Evolutionary conservation across 2,113 vertebrate species (phyloP).

Genomic region (Syrmaticus mikado): DNA sequence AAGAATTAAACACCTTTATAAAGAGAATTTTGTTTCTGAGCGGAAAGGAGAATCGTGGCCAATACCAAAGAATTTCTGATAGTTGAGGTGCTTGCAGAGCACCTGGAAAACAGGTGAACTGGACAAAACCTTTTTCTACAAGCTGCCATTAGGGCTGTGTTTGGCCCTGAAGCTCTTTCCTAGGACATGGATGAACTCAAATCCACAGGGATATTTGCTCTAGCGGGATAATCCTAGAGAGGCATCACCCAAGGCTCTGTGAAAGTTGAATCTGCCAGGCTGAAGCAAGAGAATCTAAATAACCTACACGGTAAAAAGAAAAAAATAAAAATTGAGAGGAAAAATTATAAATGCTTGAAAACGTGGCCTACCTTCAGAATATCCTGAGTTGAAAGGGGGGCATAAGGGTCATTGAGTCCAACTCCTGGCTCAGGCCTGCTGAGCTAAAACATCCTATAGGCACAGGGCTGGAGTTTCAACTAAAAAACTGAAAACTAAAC

Average conservation of each 20-base stretch:
- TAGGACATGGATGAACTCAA: not conserved
- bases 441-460: not conserved
- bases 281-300: not conserved
- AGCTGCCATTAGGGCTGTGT: rapidly evolving
- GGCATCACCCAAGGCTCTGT: not conserved
- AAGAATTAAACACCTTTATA: not conserved
- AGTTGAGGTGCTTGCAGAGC: not conserved
- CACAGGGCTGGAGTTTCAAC: not conserved
- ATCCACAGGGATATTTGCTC: not conserved
- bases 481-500: not conserved
- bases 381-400: too few species aligned
- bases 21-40: not conserved
- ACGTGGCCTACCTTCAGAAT: not conserved
- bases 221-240: not conserved
- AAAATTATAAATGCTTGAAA: not conserved
- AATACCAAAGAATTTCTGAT: not conserved
- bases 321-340: not conserved
- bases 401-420: too few species aligned
- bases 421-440: not conserved
- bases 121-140: not conserved
- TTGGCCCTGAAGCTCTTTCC: not conserved
- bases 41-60: rapidly evolving
- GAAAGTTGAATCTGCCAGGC: not conserved
- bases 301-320: not conserved
- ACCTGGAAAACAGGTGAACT: rapidly evolving